Evolutionary conservation across 2,797 vertebrate species (phyloP), one percentile per base, ranked within the genome.

Genomic region (Danionella dracula): DNA sequence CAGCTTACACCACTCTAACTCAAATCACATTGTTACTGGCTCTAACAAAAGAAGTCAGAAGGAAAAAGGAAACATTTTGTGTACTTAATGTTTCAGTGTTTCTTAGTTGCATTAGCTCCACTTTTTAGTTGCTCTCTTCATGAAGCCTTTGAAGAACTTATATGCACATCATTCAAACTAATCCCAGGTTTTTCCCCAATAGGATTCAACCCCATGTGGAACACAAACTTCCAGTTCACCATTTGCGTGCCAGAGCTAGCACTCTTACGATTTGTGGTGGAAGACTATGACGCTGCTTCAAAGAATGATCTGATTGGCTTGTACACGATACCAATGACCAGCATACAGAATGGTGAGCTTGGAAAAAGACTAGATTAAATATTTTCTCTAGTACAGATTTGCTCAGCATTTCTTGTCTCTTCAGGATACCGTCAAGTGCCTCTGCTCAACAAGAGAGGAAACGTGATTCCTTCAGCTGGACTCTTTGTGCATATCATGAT

Each of bases 131-230:
- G n/a, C n/a, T n/a, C n/a, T n/a, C n/a, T n/a, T n/a, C n/a, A n/a
- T n/a, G n/a, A n/a, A n/a, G n/a, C n/a, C n/a, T n/a, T n/a, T n/a
- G n/a, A n/a, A n/a, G n/a, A n/a, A n/a, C n/a, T n/a, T n/a, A n/a
- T n/a, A n/a, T n/a, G n/a, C n/a, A n/a, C n/a, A n/a, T n/a, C n/a
- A n/a, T n/a, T n/a, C n/a, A n/a, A n/a, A n/a, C n/a, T n/a, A n/a
- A n/a, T n/a, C n/a, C n/a, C n/a, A n/a, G n/a, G n/a, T n/a, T n/a
- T n/a, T n/a, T n/a, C n/a, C n/a, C n/a, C n/a, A 64, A 45, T 72
- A 91, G 96, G 96, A 5, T 98, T 99, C 82, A 98, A 97, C 76
- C 96, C 96, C 0, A 72, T 57, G 61, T 99, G 96, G 96, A 90
- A 96, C 0, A 76, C 84, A n/a, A 84, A 29, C 0, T 93, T 97